Evolutionary conservation across 2,113 vertebrate genomes (phyloP), one percentile per base, ranked within the genome.

Genomic region (Hoplias malabaricus): DNA sequence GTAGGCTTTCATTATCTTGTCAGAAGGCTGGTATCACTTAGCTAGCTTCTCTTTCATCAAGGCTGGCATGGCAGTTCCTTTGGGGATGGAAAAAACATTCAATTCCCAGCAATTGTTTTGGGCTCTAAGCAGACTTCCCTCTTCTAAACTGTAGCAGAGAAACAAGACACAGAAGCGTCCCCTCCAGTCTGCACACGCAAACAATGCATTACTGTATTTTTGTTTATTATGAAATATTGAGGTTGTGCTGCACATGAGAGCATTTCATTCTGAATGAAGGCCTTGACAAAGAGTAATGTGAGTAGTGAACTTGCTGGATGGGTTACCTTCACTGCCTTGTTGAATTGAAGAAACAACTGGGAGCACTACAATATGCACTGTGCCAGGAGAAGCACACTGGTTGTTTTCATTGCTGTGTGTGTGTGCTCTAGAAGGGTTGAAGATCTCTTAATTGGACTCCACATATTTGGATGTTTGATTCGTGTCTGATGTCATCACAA

Each of bases 351-450:
- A 81, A 75, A 62, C 48, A 63, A 69, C 82, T 79, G 77, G 83
- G 21, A 57, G 29, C 19, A 9, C 69, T 59, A 42, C 33, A 36
- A 40, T 4, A 25, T 27, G 74, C 69, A 50, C 79, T 34, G 62
- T 82, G 84, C 85, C 87, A 89, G 88, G 78, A 84, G 84, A 90
- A 90, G 92, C 86, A 91, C 82, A 80, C 29, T 59, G 82, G 61
- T 81, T 89, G 85, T 86, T 88, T 84, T 85, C 83, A 84, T 87
- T 90, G 86, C 87, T 34, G 85, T 76, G 74, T 79, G 76, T 53
- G 78, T 70, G 66, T 79, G 84, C 5, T 59, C 25, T 23, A 34
- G 33, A 33, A 25, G 25, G 38, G 61, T n/a, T 46, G 38, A 84
- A 84, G 59, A 72, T 42, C 14, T 67, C 54, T 83, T 89, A 87